Evolutionary conservation across 1,140 invertebrate genomes (phyloP), one percentile per base, ranked within the genome.

Genomic region (Drosophila ogumai): DNA sequence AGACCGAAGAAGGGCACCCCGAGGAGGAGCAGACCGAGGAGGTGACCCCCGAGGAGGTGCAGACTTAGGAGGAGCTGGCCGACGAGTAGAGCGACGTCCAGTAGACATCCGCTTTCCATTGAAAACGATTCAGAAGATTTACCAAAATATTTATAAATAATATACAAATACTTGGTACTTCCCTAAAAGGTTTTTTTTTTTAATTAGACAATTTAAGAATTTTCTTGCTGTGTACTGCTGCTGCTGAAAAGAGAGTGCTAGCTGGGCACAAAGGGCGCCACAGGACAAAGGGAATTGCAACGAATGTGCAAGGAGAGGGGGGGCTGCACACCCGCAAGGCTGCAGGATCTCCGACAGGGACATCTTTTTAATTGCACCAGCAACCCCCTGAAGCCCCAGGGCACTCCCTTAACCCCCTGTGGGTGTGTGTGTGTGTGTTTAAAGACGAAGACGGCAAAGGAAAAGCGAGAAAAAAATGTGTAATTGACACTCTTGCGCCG

Each of bases 401-500:
- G 19, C 34, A 22, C 50, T 31, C 52, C 19, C 65, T 40, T 22
- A 54, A 32, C 6, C 25, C 54, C 32, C 43, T 9, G 12, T n/a
- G 3, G 1, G 25, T 17, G 58, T 63, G 75, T 10, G 12, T 40
- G 59, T 38, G 46, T 79, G 61, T 67, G 25, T 61, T 58, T 41
- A 52, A 79, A 76, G 55, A 38, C 52, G 34, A 63, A 72, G 32
- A 63, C 43, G 36, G 22, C 55, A 65, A 59, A 63, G 41, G 40
- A 59, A 13, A 56, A 47, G 58, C 38, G 43, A 57, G 61, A 66
- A 61, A 60, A 76, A 76, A 77, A 69, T 69, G 75, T 88, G 85
- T 90, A 88, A 88, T 88, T 84, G 84, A 90, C 85, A 88, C 84
- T 88, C 80, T 71, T 88, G 58, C 63, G 73, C 84, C 85, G 81